Percentiles rank a stretch among this genome's conserved stretches.
Conservation (phyloP, 2,888 invertebrate species). For the Caenorhabditis sp. region DNA sequence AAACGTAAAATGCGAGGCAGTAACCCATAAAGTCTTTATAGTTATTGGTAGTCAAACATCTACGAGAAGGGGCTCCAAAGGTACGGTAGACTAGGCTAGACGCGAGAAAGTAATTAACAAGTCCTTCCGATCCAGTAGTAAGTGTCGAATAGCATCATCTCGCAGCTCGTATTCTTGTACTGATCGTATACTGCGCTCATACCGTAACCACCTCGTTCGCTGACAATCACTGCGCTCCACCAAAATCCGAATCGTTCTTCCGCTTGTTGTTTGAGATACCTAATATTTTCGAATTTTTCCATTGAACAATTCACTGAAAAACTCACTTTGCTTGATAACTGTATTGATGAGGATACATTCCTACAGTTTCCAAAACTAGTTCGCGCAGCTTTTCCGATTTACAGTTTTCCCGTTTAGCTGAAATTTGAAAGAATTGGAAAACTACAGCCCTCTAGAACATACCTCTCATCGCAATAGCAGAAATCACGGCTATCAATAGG, state of each 20-base stretch:
- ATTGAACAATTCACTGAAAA: background rate
- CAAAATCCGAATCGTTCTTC: slow-evolving; percentile 82
- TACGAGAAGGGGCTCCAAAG: slow-evolving; percentile 9
- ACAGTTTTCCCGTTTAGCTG: slow-evolving; percentile 79
- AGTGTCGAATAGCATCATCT: slow-evolving; percentile 82
- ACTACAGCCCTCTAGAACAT: too few relatives aligned
- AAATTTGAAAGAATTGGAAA: too few relatives aligned
- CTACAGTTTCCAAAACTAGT: slow-evolving; percentile 81
- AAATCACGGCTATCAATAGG: slow-evolving; percentile 15
- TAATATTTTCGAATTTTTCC: slow-evolving; percentile 53
- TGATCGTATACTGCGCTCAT: slow-evolving; percentile 83
- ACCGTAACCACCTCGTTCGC: slow-evolving; percentile 81
- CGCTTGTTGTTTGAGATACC: slow-evolving; percentile 82
- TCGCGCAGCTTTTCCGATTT: slow-evolving; percentile 81
- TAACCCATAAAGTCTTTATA: slow-evolving; percentile 18
- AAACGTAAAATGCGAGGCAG: background rate
- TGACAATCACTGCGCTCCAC: slow-evolving; percentile 83
- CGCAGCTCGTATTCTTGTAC: slow-evolving; percentile 81
- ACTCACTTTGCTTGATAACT: slow-evolving; percentile 82
- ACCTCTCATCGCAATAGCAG: slow-evolving; percentile 48
- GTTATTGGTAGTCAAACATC: background rate
- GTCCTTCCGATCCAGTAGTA: slow-evolving; percentile 83
- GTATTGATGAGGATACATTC: slow-evolving; percentile 82
- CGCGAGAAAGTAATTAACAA: slow-evolving; percentile 65
- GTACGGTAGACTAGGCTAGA: slow-evolving; percentile 8